These are phyloP conservation scores for Archips crataeganus DNA, from an alignment of 2,888 invertebrate species.

Conservation along the genomic window DNA sequence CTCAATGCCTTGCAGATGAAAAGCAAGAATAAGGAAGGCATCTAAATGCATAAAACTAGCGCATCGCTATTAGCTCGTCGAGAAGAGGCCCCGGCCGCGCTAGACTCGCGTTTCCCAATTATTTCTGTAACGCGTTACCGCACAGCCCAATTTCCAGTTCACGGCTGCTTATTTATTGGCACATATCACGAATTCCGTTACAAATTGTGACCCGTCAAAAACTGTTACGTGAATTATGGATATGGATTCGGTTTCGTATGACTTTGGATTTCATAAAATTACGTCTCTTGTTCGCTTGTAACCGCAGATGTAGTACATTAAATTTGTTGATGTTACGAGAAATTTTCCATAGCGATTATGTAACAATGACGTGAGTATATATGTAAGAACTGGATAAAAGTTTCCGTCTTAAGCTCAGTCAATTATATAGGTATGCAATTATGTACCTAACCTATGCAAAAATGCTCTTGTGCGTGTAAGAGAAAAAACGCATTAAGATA, in stretches of 20 bases:
- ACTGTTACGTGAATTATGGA: conserved; percentile 36
- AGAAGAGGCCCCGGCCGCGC: background rate
- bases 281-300: conserved; percentile 5
- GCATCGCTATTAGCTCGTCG: background rate
- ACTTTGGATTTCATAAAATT: conserved; percentile 13
- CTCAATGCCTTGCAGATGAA: background rate
- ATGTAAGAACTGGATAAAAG: background rate
- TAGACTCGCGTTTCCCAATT: conserved; percentile 42
- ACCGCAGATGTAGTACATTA: conserved; percentile 1
- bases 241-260: conserved; percentile 25
- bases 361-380: background rate
- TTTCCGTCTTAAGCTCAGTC: background rate
- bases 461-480: background rate
- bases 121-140: conserved; percentile 44
- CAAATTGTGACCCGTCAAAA: conserved; percentile 31
- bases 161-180: conserved; percentile 38
- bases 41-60: background rate
- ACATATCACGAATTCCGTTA: conserved; percentile 38
- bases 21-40: background rate
- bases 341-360: background rate
- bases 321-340: conserved; percentile 2
- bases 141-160: conserved; percentile 42
- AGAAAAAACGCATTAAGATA: background rate
- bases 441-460: background rate
- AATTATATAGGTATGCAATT: background rate